Evolutionary conservation across 2,797 vertebrate species (phyloP).

Genomic region (Thamnophis elegans): DNA sequence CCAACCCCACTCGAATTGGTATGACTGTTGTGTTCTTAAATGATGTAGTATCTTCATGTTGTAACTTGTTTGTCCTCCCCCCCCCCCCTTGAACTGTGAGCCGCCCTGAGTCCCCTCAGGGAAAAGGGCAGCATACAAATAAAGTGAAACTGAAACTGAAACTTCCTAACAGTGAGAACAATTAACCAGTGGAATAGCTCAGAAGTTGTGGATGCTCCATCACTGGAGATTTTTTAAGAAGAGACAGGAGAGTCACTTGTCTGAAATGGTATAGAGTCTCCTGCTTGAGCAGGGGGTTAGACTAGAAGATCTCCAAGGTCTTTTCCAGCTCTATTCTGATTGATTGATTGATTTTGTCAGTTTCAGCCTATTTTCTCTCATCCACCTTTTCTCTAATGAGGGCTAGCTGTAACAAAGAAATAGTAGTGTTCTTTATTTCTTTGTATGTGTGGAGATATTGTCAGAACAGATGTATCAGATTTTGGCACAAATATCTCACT

Average conservation of each 20-base stretch:
- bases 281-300: too few relatives aligned
- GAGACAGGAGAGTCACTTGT: neutral
- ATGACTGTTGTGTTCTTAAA: too few relatives aligned
- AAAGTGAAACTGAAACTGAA: too few relatives aligned
- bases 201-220: neutral
- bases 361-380: neutral
- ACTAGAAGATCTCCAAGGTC: neutral
- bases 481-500: constrained; percentile 8
- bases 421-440: neutral
- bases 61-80: too few relatives aligned
- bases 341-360: neutral
- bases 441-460: neutral
- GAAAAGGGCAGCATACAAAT: too few relatives aligned
- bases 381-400: neutral
- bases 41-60: too few relatives aligned
- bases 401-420: neutral
- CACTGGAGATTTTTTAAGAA: neutral
- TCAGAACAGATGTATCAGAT: constrained; percentile 24
- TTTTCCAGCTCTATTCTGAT: neutral
- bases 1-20: too few relatives aligned
- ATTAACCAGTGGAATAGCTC: neutral
- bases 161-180: neutral
- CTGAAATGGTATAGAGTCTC: neutral
- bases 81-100: too few relatives aligned
- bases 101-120: too few relatives aligned